A percentile compares a stretch with the other conserved stretches of the same genome.
phyloP scores from a whole-genome alignment of 2,113 vertebrate species.

The Sus scrofa region DNA sequence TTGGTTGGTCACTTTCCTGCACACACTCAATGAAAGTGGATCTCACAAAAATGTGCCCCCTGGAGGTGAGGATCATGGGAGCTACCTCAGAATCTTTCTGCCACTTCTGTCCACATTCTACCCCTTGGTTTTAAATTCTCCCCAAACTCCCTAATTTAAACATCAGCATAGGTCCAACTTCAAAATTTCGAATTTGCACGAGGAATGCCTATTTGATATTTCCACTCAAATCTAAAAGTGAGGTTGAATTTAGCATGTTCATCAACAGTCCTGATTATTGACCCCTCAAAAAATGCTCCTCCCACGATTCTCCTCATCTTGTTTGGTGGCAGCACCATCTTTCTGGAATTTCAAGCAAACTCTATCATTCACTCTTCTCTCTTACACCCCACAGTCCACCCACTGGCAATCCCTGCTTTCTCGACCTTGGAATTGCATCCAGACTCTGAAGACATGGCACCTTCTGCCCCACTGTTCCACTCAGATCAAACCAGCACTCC shows the following conservation, averaged over 20 bases:
- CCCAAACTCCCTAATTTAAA: neutral
- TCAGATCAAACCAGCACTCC: accelerated
- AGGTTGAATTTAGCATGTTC: no score
- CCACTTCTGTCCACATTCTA: neutral
- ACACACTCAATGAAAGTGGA: neutral
- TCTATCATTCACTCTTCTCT: neutral
- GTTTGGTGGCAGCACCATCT: neutral
- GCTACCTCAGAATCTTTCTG: neutral
- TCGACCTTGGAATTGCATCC: neutral
- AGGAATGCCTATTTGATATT: neutral
- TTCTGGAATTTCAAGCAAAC: neutral
- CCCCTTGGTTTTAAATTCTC: neutral
- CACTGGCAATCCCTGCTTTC: neutral
- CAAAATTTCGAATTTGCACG: no score
- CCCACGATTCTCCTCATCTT: neutral
- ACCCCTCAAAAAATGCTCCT: neutral
- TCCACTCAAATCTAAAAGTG: neutral
- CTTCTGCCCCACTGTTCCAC: accelerated
- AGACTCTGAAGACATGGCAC: neutral
- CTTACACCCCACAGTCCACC: no score
- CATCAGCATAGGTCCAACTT: neutral
- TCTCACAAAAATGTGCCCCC: accelerated
- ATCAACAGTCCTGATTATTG: neutral
- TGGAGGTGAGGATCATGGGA: neutral
- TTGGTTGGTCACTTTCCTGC: no score